Evolutionary conservation across 1,140 invertebrate species (phyloP).

Genomic region (Drosophila bocki): DNA sequence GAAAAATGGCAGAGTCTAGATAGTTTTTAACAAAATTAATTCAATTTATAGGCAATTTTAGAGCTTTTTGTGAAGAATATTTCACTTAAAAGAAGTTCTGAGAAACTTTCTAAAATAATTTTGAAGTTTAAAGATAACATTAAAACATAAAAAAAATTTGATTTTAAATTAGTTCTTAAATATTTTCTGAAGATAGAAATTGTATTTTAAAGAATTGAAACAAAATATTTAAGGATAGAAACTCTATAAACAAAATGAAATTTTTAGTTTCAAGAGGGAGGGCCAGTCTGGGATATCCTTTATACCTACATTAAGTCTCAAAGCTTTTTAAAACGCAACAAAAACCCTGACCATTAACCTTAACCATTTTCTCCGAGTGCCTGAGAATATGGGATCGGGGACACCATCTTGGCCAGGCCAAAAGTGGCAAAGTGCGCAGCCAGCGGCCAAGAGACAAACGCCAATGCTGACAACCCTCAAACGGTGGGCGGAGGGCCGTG

Average conservation of each 20-base stretch:
- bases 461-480: constrained; percentile 50
- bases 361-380: neutral
- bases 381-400: constrained; percentile 11
- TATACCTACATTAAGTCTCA: neutral
- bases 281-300: no score
- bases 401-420: constrained; percentile 41
- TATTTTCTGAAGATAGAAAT: no score
- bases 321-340: no score
- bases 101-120: neutral
- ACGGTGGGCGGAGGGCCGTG: constrained; percentile 2
- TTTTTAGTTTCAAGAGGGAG: neutral
- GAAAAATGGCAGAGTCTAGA: neutral
- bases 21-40: no score
- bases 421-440: constrained; percentile 65
- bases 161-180: no score
- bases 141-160: no score
- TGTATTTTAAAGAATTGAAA: no score
- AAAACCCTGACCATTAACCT: neutral
- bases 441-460: constrained; percentile 63
- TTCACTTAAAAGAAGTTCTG: no score
- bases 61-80: no score
- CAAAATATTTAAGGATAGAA: no score
- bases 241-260: neutral
- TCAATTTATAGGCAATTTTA: no score
- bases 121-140: neutral